Evolutionary conservation across 2,797 vertebrate species (phyloP), one percentile per base, ranked within the genome.

Genomic region (Gallinago nigripennis): DNA sequence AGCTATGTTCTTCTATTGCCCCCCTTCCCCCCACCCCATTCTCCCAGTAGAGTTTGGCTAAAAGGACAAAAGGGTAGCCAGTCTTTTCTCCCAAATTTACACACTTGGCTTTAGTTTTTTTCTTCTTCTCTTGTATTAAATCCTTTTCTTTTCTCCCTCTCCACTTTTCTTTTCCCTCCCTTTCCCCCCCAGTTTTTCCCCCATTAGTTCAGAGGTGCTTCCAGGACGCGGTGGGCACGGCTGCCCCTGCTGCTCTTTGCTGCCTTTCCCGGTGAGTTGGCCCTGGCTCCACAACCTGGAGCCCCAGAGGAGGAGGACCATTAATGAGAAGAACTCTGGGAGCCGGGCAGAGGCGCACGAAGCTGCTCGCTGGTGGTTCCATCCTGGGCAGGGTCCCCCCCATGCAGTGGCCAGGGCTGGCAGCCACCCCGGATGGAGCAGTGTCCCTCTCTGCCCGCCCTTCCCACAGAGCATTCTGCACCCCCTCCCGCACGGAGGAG

Each of bases 351-450:
- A 50, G 2, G 30, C 1, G 0, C 66, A 48, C 3, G 4, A 4
- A 51, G 39, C 28, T 11, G 1, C 11, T 41, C 15, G 7, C 46
- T 25, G 50, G 13, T 12, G 25, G 1, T 6, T 33, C 19, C 1
- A 0, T 16, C 39, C n/a, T 7, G 5, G 27, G 45, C 54, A 64
- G 39, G 30, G 43, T 27, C 9, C 33, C 3, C 9, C 7, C 8
- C 4, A 0, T 1, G 28, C 35, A 8, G 35, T 1, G 50, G 4
- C 16, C 1, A 15, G 35, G 0, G 1, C 13, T 35, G 78, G 27
- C 48, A 37, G 30, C 4, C 24, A 28, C 25, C 50, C 11, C 72
- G 12, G 25, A 2, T 6, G 54, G n/a, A 43, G 0, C 3, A 0
- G 23, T 1, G 50, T 18, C 30, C 70, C 25, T 23, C 43, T 14